Base-by-base conservation (phyloP, 1,140 invertebrate genomes). In the Thalassaphorura encarpata region DNA sequence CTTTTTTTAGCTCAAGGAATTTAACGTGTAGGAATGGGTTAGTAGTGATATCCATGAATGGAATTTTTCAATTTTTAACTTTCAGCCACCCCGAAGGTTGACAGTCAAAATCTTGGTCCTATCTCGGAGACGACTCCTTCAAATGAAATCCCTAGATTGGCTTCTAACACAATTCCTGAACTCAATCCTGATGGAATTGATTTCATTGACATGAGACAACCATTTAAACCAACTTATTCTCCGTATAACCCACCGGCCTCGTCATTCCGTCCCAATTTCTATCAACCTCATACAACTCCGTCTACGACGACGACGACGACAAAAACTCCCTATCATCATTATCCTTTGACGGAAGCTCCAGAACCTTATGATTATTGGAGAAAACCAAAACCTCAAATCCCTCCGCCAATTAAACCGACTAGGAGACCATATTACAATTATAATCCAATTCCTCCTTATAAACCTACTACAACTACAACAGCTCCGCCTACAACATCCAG, bases 111-210 rank as follows among this genome's bases (percentile, higher is more conserved):
- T 39, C 24, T 28, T 41, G 29, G 16, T n/a, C 28, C n/a, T 41
- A 18, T 51, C 26, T 53, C 58, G 16, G 58, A 64, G 47, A 42
- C 51, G 1, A 60, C 45, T 0, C 56, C 60, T 6, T 63, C 61
- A 6, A 65, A 65, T 27, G 61, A 61, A 53, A 45, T 62, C 39
- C 28, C 39, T n/a, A 3, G 48, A 2, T 21, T 47, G 36, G 54
- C 2, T 4, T n/a, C n/a, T n/a, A 19, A 21, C 15, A 18, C 19
- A 24, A 26, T 24, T 48, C 13, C 46, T 5, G 24, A 41, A 19
- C 28, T 18, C 36, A 18, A 3, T 13, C 19, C 24, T 27, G 33
- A 36, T n/a, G 33, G 33, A 36, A n/a, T 11, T 36, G 4, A 24
- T 26, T 13, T 33, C 23, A 23, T 16, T 26, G 21, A 27, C 18